phyloP scores from a whole-genome alignment of 1,140 invertebrate genomes.

The Idris sp. region DNA sequence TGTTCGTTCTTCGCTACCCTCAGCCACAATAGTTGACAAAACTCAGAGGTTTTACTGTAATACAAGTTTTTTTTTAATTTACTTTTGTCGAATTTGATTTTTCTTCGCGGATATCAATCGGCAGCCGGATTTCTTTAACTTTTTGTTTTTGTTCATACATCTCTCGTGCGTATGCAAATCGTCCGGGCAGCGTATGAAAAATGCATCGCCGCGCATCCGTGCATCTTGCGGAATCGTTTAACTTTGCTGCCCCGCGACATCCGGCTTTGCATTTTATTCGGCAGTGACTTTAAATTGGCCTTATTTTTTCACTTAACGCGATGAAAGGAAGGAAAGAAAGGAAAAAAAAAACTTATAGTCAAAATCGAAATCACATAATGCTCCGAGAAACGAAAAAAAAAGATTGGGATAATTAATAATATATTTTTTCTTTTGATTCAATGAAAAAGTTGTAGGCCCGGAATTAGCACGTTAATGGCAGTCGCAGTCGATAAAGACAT shows the following conservation, averaged over 20 bases:
- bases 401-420: constrained; percentile 36
- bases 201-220: constrained; percentile 53
- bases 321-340: too few relatives aligned
- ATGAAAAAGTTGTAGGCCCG: constrained; percentile 42
- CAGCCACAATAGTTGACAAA: constrained; percentile 33
- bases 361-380: too few relatives aligned
- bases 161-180: constrained; percentile 62
- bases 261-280: constrained; percentile 38
- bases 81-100: too few relatives aligned
- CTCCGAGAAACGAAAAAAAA: constrained; percentile 28
- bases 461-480: constrained; percentile 57
- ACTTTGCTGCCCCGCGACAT: constrained; percentile 49
- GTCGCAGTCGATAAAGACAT: constrained; percentile 68
- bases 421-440: constrained; percentile 44
- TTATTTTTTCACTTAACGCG: neutral
- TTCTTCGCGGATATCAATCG: too few relatives aligned
- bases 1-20: constrained; percentile 32
- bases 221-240: constrained; percentile 54
- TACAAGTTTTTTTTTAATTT: too few relatives aligned
- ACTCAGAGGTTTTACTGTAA: constrained; percentile 6
- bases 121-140: too few relatives aligned
- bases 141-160: constrained; percentile 33
- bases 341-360: too few relatives aligned
- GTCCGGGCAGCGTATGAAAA: constrained; percentile 56
- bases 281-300: constrained; percentile 29